Percentiles rank a stretch among this genome's conserved stretches.
Conservation (phyloP, 1,140 invertebrate genomes). For the Hyles euphorbiae region DNA sequence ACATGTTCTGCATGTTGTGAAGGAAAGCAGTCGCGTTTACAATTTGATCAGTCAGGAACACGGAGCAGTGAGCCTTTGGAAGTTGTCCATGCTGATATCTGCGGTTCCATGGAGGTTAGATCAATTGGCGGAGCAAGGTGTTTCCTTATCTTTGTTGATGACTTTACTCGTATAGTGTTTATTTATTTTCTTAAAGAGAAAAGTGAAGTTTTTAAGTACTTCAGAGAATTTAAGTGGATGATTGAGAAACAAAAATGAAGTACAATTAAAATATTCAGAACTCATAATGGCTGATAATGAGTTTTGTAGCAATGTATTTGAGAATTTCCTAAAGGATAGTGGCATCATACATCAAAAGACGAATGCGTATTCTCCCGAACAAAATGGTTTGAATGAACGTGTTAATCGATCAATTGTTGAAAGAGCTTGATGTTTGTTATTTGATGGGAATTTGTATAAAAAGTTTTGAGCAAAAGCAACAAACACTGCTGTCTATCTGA, state of each 20-base stretch:
- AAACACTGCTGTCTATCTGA: too few species aligned
- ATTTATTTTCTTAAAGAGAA: conserved; percentile 19
- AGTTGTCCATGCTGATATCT: conserved; percentile 36
- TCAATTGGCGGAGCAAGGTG: conserved; percentile 26
- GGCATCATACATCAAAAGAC: conserved; percentile 13
- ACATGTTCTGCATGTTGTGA: conserved; percentile 19
- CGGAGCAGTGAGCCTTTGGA: conserved; percentile 18
- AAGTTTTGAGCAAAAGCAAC: not conserved
- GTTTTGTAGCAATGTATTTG: conserved; percentile 12
- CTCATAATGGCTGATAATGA: conserved; percentile 37
- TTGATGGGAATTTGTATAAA: not conserved
- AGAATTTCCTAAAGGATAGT: conserved; percentile 5
- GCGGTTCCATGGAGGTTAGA: conserved; percentile 33
- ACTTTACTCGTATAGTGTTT: too few species aligned
- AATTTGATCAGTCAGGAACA: not conserved
- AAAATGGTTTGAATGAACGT: conserved; percentile 20
- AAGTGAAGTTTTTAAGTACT: conserved; percentile 24
- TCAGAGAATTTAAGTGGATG: conserved; percentile 19
- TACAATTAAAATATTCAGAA: conserved; percentile 25
- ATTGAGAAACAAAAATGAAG: conserved; percentile 13
- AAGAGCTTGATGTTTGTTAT: conserved; percentile 17
- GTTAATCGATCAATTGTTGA: conserved; percentile 17
- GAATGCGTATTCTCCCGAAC: conserved; percentile 16
- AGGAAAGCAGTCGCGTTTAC: conserved; percentile 20
- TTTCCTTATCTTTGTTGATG: conserved; percentile 35